Conservation (phyloP, 2,888 invertebrate genomes). For the Galeruca laticollis region DNA sequence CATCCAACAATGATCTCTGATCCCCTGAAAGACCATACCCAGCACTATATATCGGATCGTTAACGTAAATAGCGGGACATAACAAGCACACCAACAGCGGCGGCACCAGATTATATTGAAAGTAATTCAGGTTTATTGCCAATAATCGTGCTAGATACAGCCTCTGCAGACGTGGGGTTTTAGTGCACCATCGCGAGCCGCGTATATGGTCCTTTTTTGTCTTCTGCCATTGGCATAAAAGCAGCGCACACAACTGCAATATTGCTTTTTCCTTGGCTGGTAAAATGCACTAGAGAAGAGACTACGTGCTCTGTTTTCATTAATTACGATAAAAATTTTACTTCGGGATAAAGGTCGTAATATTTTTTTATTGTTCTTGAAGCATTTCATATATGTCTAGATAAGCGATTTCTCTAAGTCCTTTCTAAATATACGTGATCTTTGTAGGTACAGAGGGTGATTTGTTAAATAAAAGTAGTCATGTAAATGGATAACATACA, state of each 20-base stretch:
- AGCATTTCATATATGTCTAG: conserved; percentile 1
- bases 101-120: conserved; percentile 61
- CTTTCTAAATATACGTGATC: too few relatives aligned
- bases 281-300: conserved; percentile 14
- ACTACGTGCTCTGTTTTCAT: conserved; percentile 32
- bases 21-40: conserved; percentile 24
- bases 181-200: conserved; percentile 49
- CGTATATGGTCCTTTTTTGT: conserved; percentile 39
- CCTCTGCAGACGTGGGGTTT: conserved; percentile 59
- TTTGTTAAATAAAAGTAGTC: too few relatives aligned
- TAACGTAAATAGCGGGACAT: conserved; percentile 50
- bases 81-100: conserved; percentile 52
- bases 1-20: conserved; percentile 9
- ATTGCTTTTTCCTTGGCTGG: conserved; percentile 23
- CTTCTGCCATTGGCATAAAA: conserved; percentile 31
- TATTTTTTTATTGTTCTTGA: conserved; percentile 16
- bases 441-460: too few relatives aligned
- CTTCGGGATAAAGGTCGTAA: conserved; percentile 16
- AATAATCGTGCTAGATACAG: conserved; percentile 60
- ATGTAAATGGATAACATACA: too few relatives aligned
- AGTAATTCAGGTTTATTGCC: conserved; percentile 65
- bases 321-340: conserved; percentile 33
- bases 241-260: conserved; percentile 30
- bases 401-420: too few relatives aligned
- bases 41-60: conserved; percentile 35